These are phyloP conservation scores for Gallirallus australis DNA, from an alignment of 2,797 vertebrate species.

Conservation along the genomic window DNA sequence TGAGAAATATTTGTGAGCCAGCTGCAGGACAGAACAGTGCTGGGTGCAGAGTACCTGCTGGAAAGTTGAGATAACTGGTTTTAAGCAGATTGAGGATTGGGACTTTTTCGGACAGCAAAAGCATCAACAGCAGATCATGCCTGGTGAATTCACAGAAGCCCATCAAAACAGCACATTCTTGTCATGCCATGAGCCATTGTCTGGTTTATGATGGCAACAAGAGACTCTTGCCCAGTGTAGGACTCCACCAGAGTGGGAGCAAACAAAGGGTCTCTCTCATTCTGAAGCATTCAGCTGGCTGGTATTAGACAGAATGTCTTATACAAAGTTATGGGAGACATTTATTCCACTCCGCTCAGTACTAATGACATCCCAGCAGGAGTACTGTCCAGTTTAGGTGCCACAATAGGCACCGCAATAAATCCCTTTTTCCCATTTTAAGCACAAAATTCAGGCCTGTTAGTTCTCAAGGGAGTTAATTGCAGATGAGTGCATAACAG, in stretches of 20 bases:
- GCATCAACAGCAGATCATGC: neutral
- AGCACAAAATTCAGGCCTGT: neutral
- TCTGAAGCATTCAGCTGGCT: neutral
- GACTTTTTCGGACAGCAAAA: neutral
- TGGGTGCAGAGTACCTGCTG: neutral
- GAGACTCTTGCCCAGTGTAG: neutral
- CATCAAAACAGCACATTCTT: neutral
- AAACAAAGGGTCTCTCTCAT: constrained; percentile 1
- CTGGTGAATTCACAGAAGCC: neutral
- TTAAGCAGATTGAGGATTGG: neutral
- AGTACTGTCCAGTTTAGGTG: neutral
- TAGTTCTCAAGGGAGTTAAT: neutral
- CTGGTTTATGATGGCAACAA: constrained; percentile 33
- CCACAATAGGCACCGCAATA: neutral
- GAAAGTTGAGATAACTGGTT: neutral
- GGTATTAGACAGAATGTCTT: neutral
- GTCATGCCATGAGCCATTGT: neutral
- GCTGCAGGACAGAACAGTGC: neutral
- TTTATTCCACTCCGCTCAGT: constrained; percentile 7
- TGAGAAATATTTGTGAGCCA: neutral
- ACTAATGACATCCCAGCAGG: constrained; percentile 1
- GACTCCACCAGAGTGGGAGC: neutral
- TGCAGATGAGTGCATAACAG: neutral
- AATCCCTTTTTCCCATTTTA: neutral
- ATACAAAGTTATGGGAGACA: neutral